phyloP scores from a whole-genome alignment of 2,113 vertebrate species.

The Lates calcarifer region DNA sequence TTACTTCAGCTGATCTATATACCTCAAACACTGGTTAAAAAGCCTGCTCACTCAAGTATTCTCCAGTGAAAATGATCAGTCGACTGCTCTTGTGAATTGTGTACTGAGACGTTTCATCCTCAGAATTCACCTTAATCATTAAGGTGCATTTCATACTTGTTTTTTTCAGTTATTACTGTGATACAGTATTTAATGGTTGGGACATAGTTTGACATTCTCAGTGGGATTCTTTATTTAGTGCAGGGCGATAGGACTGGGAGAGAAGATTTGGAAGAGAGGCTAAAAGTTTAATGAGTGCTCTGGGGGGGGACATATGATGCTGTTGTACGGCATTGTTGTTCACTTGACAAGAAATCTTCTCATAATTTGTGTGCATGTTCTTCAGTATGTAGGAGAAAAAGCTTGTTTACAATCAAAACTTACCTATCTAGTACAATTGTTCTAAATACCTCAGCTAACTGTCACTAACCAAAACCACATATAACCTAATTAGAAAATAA shows the following conservation, averaged over 20 bases:
- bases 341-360: background rate
- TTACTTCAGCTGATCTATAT: background rate
- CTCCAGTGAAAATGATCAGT: background rate
- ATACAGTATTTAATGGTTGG: slow-evolving; percentile 14
- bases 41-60: background rate
- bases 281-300: background rate
- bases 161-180: slow-evolving; percentile 20
- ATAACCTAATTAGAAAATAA: no score
- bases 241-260: background rate
- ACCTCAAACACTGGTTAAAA: background rate
- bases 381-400: background rate
- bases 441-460: background rate
- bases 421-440: background rate
- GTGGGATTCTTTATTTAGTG: slow-evolving; percentile 21
- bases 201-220: slow-evolving; percentile 11
- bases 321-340: background rate
- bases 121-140: slow-evolving; percentile 29
- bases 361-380: background rate
- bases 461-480: no score
- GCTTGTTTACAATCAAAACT: background rate
- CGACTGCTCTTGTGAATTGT: background rate
- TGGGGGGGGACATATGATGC: slow-evolving; percentile 1
- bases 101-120: background rate
- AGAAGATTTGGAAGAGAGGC: background rate
- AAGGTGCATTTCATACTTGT: slow-evolving; percentile 11